Evolutionary conservation across 2,113 vertebrate genomes (phyloP), one percentile per base, ranked within the genome.

Genomic region (Hypanus sabinus): DNA sequence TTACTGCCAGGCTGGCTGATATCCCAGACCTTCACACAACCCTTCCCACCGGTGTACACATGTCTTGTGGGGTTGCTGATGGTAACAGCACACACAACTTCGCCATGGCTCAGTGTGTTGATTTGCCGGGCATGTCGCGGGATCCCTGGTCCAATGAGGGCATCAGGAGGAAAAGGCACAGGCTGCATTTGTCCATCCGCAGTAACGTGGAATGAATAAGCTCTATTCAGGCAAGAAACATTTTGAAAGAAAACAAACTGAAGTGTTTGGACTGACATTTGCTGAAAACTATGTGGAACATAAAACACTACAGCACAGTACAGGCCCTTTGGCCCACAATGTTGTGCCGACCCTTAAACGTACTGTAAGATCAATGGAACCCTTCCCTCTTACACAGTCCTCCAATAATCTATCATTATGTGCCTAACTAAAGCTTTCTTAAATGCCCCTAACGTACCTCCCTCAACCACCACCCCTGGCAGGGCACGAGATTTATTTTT

Each of bases 11-110:
- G 98, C 95, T 99, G 98, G 96, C 98, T 98, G 95, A 99, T 99
- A 96, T 99, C 98, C 98, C 98, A 99, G 97, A 99, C 98, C 96
- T 99, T 99, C 95, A 99, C 98, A 79, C 98, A 99, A 96, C 98
- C 98, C 96, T 98, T 99, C 95, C 98, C 98, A 3, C 98, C 98
- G 1, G 98, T 99, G 96, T 99, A 98, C 95, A 98, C 98, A 36
- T 99, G 98, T 94, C 98, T 97, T 11, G 98, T 99, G 94, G 98
- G 98, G 96, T 98, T 99, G 96, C 98, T 98, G 96, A 99, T 99
- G 95, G 98, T 99, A 95, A 99, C 98, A 0, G 98, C 98, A 1
- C 98, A 98, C 94, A 99, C 98, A 95, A 99, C 98, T 96, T 99
- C 98, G 55, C 98, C 98, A 10, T 99, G 98, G 96, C 97, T 98